A percentile compares a stretch with the other conserved stretches of the same genome.
Evolutionary conservation across 2,797 vertebrate genomes (phyloP).

Genomic region (Rhyacichthys aspro): DNA sequence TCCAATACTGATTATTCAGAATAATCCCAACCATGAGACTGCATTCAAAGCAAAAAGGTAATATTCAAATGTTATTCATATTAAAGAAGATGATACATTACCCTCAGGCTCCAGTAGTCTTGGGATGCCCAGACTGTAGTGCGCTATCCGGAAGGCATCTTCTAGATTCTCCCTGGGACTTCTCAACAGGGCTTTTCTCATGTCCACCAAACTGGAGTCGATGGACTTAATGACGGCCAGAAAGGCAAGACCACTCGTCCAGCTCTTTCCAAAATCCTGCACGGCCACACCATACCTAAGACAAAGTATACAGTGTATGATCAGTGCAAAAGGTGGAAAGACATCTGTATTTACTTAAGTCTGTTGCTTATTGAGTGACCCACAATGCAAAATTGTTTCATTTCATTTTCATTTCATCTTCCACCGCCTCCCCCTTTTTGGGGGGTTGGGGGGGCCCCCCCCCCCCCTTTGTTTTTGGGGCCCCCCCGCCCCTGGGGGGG

Average conservation of each 20-base stretch:
- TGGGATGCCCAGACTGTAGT: constrained; percentile 89
- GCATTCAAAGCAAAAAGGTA: background rate
- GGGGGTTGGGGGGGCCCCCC: too few relatives aligned
- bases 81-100: constrained; percentile 57
- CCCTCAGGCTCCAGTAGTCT: constrained; percentile 95
- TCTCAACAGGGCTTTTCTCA: constrained; percentile 89
- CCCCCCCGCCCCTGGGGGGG: too few relatives aligned
- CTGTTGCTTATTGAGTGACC: too few relatives aligned
- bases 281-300: constrained; percentile 92
- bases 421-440: too few relatives aligned
- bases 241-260: constrained; percentile 94
- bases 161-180: constrained; percentile 89
- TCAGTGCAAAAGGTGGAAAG: background rate
- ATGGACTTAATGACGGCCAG: constrained; percentile 96
- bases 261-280: constrained; percentile 94
- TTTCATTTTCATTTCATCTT: too few relatives aligned
- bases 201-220: constrained; percentile 91
- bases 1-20: background rate
- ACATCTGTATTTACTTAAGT: too few relatives aligned
- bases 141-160: constrained; percentile 91
- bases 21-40: background rate
- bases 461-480: too few relatives aligned
- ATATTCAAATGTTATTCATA: background rate
- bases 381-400: too few relatives aligned
- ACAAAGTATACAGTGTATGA: constrained; percentile 1